These are phyloP conservation scores for Anolis carolinensis DNA, from an alignment of 2,113 vertebrate genomes.

Conservation along the genomic window DNA sequence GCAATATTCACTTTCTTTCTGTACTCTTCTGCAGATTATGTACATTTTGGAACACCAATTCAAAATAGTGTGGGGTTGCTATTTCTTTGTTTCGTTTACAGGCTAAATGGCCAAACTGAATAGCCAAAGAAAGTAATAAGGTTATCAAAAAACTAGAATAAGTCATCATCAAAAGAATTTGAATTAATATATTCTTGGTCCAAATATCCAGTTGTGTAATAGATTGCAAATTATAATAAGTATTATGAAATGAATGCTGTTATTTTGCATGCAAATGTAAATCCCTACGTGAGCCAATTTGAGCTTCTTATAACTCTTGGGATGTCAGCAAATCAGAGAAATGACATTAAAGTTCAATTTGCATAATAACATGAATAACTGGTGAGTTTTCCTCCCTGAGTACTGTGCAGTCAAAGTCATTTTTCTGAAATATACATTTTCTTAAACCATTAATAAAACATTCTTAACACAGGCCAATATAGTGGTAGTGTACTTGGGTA, in stretches of 20 bases:
- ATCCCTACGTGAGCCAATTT: conserved; percentile 6
- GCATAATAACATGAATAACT: conserved; percentile 16
- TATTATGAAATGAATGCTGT: not conserved
- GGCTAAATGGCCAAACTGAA: not conserved
- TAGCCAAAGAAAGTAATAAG: not conserved
- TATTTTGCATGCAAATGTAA: conserved; percentile 21
- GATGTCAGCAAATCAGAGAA: not conserved
- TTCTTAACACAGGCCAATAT: not conserved
- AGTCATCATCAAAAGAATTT: conserved; percentile 4
- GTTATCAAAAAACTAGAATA: conserved; percentile 18
- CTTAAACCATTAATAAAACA: not conserved
- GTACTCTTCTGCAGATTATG: conserved; percentile 30
- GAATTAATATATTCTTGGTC: not conserved
- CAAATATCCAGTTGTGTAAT: not conserved
- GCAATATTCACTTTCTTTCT: not conserved
- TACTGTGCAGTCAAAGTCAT: not conserved
- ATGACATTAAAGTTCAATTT: conserved; percentile 25
- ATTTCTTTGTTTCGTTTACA: not conserved
- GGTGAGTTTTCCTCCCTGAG: not conserved
- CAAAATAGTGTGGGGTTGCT: not conserved
- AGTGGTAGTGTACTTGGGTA: not conserved
- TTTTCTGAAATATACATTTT: not conserved
- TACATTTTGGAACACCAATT: conserved; percentile 22
- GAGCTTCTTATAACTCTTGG: not conserved
- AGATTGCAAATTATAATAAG: conserved; percentile 7